phyloP scores from a whole-genome alignment of 2,888 invertebrate species.

The Diplazon laetatorius region DNA sequence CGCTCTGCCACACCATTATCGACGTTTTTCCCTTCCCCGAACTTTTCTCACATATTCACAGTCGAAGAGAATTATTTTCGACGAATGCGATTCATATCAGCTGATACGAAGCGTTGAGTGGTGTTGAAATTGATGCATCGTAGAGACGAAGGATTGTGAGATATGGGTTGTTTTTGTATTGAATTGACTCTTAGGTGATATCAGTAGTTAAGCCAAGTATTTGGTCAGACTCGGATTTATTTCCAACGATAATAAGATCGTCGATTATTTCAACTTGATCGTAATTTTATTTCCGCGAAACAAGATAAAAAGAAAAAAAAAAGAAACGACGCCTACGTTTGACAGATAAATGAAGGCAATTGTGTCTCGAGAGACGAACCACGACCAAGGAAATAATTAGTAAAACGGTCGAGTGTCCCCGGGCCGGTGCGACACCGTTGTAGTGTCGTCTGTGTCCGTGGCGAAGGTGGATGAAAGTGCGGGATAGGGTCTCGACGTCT shows the following conservation, averaged over 20 bases:
- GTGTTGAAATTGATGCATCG: no score
- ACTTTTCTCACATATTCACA: background rate
- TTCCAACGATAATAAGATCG: background rate
- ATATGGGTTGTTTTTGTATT: no score
- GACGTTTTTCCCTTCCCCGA: slow-evolving; percentile 2
- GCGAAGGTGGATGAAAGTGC: slow-evolving; percentile 23
- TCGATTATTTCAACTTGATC: background rate
- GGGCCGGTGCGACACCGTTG: no score
- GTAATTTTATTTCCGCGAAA: background rate
- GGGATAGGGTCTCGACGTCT: slow-evolving; percentile 18
- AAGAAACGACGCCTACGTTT: background rate
- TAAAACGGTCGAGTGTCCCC: slow-evolving; percentile 17
- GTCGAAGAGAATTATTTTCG: background rate
- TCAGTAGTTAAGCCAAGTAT: no score
- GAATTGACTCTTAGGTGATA: no score
- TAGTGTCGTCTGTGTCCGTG: slow-evolving; percentile 15
- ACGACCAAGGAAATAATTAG: slow-evolving; percentile 27
- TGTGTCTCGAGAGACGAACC: slow-evolving; percentile 47
- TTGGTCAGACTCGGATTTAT: no score
- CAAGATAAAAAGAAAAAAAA: no score
- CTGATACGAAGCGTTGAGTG: no score
- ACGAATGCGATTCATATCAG: no score
- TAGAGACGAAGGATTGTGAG: no score
- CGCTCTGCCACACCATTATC: background rate
- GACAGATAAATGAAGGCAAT: slow-evolving; percentile 54